These are phyloP conservation scores for Alauda arvensis DNA, from an alignment of 2,797 vertebrate species.

Conservation along the genomic window DNA sequence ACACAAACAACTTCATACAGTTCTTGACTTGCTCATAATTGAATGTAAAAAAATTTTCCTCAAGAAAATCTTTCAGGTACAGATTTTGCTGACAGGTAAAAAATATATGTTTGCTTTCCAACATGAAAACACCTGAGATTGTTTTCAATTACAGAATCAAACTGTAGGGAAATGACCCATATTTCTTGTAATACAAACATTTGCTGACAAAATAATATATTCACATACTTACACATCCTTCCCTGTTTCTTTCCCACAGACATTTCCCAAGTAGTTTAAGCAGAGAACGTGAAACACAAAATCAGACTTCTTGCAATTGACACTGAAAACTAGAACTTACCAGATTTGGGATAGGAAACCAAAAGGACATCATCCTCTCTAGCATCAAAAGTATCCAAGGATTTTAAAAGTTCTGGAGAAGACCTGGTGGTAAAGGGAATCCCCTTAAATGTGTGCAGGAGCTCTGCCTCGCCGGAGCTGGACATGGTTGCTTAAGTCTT, in stretches of 20 bases:
- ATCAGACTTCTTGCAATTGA: neutral
- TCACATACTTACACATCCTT: neutral
- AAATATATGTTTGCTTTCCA: neutral
- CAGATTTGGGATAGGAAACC: constrained; percentile 76
- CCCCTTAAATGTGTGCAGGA: constrained; percentile 69
- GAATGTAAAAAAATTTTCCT: neutral
- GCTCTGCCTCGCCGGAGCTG: neutral
- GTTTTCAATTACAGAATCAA: neutral
- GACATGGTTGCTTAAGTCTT: constrained; percentile 56
- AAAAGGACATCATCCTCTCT: constrained; percentile 76
- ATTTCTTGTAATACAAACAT: neutral
- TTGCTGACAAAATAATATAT: neutral
- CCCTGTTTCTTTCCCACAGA: neutral
- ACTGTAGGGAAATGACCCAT: neutral
- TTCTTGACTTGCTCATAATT: neutral
- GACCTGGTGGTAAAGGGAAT: constrained; percentile 66
- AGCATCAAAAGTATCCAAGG: constrained; percentile 64
- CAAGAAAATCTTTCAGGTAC: neutral
- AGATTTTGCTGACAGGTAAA: neutral
- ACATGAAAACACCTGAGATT: neutral
- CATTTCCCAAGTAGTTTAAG: neutral
- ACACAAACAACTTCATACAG: neutral
- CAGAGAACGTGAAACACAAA: neutral
- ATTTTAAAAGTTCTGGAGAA: constrained; percentile 67
- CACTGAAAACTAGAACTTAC: constrained; percentile 43